These are phyloP conservation scores for Paracanthobrama guichenoti DNA, from an alignment of 2,113 vertebrate species.

Conservation along the genomic window DNA sequence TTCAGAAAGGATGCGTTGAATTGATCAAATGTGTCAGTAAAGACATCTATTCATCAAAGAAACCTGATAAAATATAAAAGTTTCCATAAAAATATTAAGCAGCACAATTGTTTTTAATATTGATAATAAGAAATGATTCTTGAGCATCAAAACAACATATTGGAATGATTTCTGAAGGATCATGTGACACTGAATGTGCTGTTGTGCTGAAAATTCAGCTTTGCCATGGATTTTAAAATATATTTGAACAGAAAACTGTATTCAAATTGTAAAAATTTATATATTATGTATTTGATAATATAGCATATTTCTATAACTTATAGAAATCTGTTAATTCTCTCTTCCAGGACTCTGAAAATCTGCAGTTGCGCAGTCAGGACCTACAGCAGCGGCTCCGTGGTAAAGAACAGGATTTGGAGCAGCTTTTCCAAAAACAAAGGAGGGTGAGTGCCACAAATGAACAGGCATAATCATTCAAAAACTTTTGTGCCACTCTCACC, in stretches of 20 bases:
- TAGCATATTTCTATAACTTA: too few species aligned
- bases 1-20: not conserved
- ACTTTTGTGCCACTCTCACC: not conserved
- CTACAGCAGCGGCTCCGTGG: conserved; percentile 79
- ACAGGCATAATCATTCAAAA: not conserved
- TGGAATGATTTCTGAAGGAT: too few species aligned
- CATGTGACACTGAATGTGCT: too few species aligned
- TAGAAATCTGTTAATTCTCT: not conserved
- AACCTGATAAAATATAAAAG: not conserved
- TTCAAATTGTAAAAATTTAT: too few species aligned
- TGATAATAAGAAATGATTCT: not conserved
- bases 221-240: too few species aligned
- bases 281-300: too few species aligned
- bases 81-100: conserved; percentile 4
- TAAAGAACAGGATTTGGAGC: conserved; percentile 88
- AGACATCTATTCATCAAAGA: not conserved
- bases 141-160: too few species aligned
- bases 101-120: not conserved
- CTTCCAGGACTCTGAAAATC: conserved; percentile 82
- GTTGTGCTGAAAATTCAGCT: too few species aligned
- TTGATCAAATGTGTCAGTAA: not conserved
- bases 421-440: conserved; percentile 82
- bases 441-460: conserved; percentile 66
- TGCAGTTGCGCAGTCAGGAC: conserved; percentile 80
- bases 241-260: too few species aligned